A percentile compares a stretch with the other conserved stretches of the same genome.
Evolutionary conservation across 92 coral and sea anemone genomes (phyloP).

Genomic region (Epizoanthus rinbou): DNA sequence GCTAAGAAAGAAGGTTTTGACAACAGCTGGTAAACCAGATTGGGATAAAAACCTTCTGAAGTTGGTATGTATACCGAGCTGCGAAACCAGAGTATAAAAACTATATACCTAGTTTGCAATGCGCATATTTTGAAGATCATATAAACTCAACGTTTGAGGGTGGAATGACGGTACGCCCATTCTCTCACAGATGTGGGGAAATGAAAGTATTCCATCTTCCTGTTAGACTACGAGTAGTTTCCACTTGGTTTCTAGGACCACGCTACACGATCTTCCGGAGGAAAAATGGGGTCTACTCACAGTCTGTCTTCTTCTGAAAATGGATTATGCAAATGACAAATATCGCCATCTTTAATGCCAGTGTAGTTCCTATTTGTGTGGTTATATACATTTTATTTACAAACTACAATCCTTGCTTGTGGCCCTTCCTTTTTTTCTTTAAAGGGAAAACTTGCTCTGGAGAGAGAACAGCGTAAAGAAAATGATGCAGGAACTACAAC

Average conservation of each 20-base stretch:
- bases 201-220: too few relatives aligned
- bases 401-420: not conserved
- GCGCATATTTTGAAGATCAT: not conserved
- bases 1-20: not conserved
- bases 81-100: not conserved
- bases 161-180: too few relatives aligned
- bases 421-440: not conserved
- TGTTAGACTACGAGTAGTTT: too few relatives aligned
- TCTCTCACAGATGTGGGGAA: too few relatives aligned
- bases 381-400: not conserved
- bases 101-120: not conserved
- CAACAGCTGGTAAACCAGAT: not conserved
- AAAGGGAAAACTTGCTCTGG: conserved; percentile 8
- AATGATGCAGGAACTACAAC: not conserved
- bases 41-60: not conserved
- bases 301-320: too few relatives aligned
- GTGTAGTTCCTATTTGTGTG: not conserved
- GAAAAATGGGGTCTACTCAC: too few relatives aligned
- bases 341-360: too few relatives aligned
- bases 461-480: not conserved
- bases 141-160: too few relatives aligned
- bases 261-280: too few relatives aligned
- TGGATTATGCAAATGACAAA: too few relatives aligned
- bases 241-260: too few relatives aligned
- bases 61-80: not conserved